Conservation (phyloP, 2,888 invertebrate species). For the Thymelicus sylvestris region DNA sequence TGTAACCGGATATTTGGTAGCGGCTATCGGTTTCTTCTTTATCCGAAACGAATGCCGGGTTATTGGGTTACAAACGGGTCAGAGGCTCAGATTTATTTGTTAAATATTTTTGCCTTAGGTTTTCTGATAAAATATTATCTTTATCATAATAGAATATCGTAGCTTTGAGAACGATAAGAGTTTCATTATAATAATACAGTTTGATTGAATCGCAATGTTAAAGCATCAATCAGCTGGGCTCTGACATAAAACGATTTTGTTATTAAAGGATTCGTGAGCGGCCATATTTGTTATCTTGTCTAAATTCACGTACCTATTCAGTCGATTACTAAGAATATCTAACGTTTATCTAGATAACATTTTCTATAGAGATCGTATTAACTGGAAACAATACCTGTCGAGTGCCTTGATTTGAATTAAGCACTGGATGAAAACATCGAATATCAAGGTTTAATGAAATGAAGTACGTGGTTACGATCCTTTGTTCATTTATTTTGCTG, state of each 20-base stretch:
- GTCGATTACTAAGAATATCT: too few species aligned
- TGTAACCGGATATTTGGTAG: slow-evolving; percentile 46
- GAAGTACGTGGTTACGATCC: slow-evolving; percentile 27
- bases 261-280: too few species aligned
- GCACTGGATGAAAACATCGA: slow-evolving; percentile 26
- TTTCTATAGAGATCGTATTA: background rate
- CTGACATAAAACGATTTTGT: too few species aligned
- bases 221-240: too few species aligned
- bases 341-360: background rate
- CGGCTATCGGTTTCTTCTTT: slow-evolving; percentile 52
- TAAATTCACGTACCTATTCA: too few species aligned
- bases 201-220: too few species aligned
- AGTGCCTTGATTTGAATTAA: slow-evolving; percentile 22
- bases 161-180: too few species aligned
- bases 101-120: slow-evolving; percentile 10
- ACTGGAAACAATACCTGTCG: slow-evolving; percentile 25
- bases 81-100: slow-evolving; percentile 32
- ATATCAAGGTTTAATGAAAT: slow-evolving; percentile 29
- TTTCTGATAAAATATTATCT: background rate
- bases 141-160: too few species aligned
- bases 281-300: too few species aligned
- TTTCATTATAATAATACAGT: too few species aligned
- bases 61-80: slow-evolving; percentile 30
- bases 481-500: slow-evolving; percentile 8
- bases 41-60: slow-evolving; percentile 31